Evolutionary conservation across 2,797 vertebrate genomes (phyloP).

Genomic region (Poecilia gillii): DNA sequence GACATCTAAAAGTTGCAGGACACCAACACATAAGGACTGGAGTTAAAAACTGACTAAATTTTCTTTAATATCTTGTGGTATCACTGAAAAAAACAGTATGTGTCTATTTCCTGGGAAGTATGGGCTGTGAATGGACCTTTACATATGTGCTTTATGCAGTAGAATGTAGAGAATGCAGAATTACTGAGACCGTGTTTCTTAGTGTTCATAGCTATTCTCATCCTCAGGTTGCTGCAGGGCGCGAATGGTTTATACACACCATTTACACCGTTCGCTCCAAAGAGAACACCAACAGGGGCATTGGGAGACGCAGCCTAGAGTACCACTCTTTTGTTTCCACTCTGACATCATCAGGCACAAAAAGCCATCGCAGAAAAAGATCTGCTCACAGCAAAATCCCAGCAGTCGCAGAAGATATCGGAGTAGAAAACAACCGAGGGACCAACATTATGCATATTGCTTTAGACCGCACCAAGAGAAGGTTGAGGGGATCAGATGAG

Average conservation of each 20-base stretch:
- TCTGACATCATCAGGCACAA: neutral
- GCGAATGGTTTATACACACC: conserved; percentile 95
- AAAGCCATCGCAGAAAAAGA: conserved; percentile 72
- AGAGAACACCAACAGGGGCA: conserved; percentile 83
- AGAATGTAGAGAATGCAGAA: neutral
- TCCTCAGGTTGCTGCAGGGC: conserved; percentile 88
- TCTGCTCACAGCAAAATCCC: conserved; percentile 68
- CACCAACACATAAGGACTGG: neutral
- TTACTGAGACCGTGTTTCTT: neutral
- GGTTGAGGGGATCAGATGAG: conserved; percentile 62
- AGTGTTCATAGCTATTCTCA: conserved; percentile 21
- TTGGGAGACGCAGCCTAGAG: conserved; percentile 90
- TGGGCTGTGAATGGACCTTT: neutral
- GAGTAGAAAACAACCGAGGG: conserved; percentile 85
- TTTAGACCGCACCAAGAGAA: conserved; percentile 78
- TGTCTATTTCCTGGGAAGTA: neutral
- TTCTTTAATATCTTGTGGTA: neutral
- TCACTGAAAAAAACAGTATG: neutral
- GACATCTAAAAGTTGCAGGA: neutral
- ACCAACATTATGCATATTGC: conserved; percentile 94
- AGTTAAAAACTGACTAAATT: neutral
- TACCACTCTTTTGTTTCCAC: conserved; percentile 79
- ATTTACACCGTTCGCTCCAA: conserved; percentile 94
- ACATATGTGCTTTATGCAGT: neutral
- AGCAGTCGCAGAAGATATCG: conserved; percentile 80